These are phyloP conservation scores for Phallusia fumigata DNA, from an alignment of 23 tunicate genomes.

Conservation along the genomic window DNA sequence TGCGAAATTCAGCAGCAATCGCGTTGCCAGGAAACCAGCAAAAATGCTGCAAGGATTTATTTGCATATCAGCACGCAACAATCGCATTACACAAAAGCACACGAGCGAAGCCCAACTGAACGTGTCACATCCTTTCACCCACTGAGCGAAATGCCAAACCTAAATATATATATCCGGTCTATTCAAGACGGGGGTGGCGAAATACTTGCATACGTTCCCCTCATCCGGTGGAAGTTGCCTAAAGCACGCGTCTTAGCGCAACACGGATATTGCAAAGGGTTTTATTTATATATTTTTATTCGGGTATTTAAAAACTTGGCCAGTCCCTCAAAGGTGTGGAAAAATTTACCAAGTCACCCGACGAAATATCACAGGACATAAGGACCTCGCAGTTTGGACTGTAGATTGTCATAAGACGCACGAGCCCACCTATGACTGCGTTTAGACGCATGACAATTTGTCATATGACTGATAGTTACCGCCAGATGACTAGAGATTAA, in stretches of 20 bases:
- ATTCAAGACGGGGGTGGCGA: slow-evolving; percentile 8
- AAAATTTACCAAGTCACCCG: too few species aligned
- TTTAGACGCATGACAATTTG: not conserved
- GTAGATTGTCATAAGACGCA: not conserved
- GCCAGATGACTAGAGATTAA: not conserved
- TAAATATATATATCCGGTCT: slow-evolving; percentile 3
- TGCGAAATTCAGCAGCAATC: too few species aligned
- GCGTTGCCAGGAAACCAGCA: too few species aligned
- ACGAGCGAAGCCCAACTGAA: too few species aligned
- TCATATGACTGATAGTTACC: not conserved
- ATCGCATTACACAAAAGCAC: too few species aligned
- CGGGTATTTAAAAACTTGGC: too few species aligned
- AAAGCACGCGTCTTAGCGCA: not conserved
- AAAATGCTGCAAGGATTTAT: too few species aligned
- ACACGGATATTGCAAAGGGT: not conserved
- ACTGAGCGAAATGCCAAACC: not conserved
- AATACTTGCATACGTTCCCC: not conserved
- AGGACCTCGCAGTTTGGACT: too few species aligned
- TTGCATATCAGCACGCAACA: too few species aligned
- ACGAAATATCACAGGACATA: too few species aligned
- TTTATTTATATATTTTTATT: too few species aligned
- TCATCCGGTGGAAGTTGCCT: not conserved
- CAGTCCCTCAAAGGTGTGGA: too few species aligned
- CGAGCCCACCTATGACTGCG: slow-evolving; percentile 6
- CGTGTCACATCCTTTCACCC: not conserved